These are phyloP conservation scores for Aurelia coerulea DNA, from an alignment of 30 jellyfish, hydroid and myxozoan species.

Conservation along the genomic window DNA sequence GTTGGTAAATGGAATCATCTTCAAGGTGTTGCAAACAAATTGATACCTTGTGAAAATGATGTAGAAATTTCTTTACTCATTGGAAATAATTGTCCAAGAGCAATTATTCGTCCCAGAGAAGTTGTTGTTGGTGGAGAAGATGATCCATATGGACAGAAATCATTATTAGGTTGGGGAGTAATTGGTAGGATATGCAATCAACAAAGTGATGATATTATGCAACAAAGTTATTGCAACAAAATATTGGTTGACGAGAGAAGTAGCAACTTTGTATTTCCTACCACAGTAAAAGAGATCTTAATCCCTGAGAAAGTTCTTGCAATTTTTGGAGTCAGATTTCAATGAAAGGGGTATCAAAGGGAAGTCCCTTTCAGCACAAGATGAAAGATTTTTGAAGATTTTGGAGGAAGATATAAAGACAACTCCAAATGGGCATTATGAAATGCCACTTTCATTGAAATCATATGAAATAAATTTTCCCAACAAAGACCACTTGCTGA, in stretches of 20 bases:
- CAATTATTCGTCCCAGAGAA: slow-evolving; percentile 1
- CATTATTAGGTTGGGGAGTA: too few relatives aligned
- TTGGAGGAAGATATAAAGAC: slow-evolving; percentile 14
- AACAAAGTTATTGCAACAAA: slow-evolving; percentile 30
- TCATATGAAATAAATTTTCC: background rate
- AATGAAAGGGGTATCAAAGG: slow-evolving; percentile 12
- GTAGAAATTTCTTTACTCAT: background rate
- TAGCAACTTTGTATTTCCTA: slow-evolving; percentile 39
- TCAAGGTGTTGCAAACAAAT: background rate
- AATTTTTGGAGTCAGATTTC: slow-evolving; percentile 32
- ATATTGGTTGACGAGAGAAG: slow-evolving; percentile 33
- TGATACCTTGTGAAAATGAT: background rate
- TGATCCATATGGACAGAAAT: background rate
- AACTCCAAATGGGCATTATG: background rate
- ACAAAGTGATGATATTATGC: slow-evolving; percentile 16
- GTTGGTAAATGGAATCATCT: slow-evolving; percentile 1
- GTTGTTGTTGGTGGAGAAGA: background rate
- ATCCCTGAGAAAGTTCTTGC: slow-evolving; percentile 32
- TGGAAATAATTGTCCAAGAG: background rate
- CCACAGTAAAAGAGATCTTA: slow-evolving; percentile 28
- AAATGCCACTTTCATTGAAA: background rate
- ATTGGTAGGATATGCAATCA: background rate
- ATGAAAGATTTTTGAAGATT: slow-evolving; percentile 17
- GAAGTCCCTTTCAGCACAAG: slow-evolving; percentile 33
- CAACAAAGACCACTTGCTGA: slow-evolving; percentile 41